phyloP scores from a whole-genome alignment of 1,140 invertebrate species.

The Conus betulinus region DNA sequence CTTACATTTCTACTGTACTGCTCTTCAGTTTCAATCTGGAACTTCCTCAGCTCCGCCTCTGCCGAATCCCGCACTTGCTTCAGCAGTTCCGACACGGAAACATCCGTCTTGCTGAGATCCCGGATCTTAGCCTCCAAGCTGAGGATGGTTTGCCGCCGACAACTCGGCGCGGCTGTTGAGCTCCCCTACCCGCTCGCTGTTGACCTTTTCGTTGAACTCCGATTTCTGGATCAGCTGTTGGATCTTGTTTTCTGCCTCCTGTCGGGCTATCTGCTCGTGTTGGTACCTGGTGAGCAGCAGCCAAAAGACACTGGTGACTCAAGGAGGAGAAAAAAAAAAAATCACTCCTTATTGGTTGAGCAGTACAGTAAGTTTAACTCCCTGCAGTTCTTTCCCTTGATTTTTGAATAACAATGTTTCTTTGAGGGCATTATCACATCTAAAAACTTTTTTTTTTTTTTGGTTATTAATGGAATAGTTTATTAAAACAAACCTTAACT shows the following conservation, averaged over 20 bases:
- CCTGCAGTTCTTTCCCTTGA: too few relatives aligned
- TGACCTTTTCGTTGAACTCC: conserved; percentile 60
- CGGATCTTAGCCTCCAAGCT: conserved; percentile 58
- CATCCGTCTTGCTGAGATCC: conserved; percentile 56
- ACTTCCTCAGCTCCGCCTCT: conserved; percentile 60
- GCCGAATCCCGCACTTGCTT: conserved; percentile 61
- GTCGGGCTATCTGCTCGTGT: conserved; percentile 56
- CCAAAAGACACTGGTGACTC: too few relatives aligned
- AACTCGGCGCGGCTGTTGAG: conserved; percentile 53
- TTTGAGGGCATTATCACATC: too few relatives aligned
- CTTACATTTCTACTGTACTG: conserved; percentile 63
- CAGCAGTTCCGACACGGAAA: conserved; percentile 54
- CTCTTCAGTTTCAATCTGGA: conserved; percentile 61
- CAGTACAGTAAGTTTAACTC: too few relatives aligned
- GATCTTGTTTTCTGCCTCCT: conserved; percentile 58
- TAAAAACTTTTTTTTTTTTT: too few relatives aligned
- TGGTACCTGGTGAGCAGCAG: conserved; percentile 56
- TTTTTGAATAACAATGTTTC: too few relatives aligned
- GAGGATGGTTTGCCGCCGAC: conserved; percentile 62
- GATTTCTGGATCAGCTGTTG: conserved; percentile 59
- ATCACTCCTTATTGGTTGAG: too few relatives aligned
- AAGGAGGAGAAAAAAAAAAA: too few relatives aligned
- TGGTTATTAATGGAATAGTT: too few relatives aligned
- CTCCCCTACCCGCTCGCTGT: conserved; percentile 53
- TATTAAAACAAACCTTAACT: too few relatives aligned